Conservation (phyloP, 2,797 vertebrate species). For the Tarsius wallacei region DNA sequence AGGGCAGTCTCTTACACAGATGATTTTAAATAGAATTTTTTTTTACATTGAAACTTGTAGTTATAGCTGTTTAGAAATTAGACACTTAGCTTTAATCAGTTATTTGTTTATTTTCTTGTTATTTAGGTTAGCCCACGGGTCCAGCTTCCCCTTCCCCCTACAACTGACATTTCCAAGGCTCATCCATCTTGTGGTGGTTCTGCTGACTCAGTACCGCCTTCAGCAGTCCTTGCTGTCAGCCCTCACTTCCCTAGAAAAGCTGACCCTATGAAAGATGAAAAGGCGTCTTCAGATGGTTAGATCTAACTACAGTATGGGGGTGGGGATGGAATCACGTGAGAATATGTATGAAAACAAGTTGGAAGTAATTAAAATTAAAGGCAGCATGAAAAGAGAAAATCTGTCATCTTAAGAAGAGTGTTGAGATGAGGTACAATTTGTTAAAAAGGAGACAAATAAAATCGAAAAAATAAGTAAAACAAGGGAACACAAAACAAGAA, state of each 20-base stretch:
- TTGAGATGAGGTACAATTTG: neutral
- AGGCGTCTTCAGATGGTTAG: neutral
- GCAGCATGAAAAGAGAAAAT: neutral
- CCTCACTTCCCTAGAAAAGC: conserved; percentile 67
- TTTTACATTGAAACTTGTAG: neutral
- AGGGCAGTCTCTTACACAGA: neutral
- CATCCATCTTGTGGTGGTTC: conserved; percentile 19
- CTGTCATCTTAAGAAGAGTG: neutral
- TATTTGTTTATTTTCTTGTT: neutral
- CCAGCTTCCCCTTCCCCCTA: neutral
- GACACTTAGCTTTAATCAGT: neutral
- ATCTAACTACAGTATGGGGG: neutral
- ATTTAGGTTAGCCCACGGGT: neutral
- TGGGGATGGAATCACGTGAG: neutral
- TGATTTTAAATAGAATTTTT: neutral
- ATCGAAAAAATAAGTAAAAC: neutral
- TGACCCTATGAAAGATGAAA: conserved; percentile 55
- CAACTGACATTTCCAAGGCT: neutral
- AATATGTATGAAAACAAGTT: neutral
- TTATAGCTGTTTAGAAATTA: neutral
- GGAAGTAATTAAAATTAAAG: neutral
- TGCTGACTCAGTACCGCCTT: conserved; percentile 49
- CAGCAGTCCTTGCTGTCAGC: conserved; percentile 65
- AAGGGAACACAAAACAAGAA: neutral
- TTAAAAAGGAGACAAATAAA: neutral